phyloP scores from a whole-genome alignment of 1,140 invertebrate species.

The Cephus cinctus region DNA sequence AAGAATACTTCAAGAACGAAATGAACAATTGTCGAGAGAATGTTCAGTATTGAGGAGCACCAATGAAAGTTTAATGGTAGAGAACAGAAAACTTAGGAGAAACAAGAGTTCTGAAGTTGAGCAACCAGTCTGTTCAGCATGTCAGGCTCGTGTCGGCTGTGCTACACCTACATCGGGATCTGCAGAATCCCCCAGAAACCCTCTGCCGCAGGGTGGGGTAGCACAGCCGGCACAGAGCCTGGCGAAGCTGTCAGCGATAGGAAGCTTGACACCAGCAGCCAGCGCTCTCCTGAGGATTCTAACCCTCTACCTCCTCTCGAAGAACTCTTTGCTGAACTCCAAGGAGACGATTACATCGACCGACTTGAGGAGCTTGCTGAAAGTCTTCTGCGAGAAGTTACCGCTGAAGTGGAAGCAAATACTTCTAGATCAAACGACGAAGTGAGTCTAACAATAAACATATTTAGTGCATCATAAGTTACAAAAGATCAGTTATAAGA shows the following conservation, averaged over 20 bases:
- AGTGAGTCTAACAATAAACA: no score
- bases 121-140: slow-evolving; percentile 47
- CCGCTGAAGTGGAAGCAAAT: slow-evolving; percentile 69
- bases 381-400: slow-evolving; percentile 77
- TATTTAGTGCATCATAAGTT: no score
- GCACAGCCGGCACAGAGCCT: slow-evolving; percentile 60
- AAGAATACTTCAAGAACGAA: slow-evolving; percentile 63
- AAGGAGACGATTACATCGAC: slow-evolving; percentile 66
- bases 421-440: slow-evolving; percentile 60
- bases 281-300: slow-evolving; percentile 67
- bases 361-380: slow-evolving; percentile 76
- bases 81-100: slow-evolving; percentile 63
- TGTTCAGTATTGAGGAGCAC: slow-evolving; percentile 64
- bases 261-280: slow-evolving; percentile 44
- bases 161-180: slow-evolving; percentile 65
- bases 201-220: slow-evolving; percentile 80
- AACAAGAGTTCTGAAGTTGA: slow-evolving; percentile 40
- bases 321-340: slow-evolving; percentile 71
- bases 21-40: slow-evolving; percentile 64
- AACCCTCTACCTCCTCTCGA: slow-evolving; percentile 76
- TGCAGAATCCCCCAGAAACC: slow-evolving; percentile 69
- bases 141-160: slow-evolving; percentile 60
- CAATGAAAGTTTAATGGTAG: slow-evolving; percentile 65
- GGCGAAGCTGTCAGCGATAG: slow-evolving; percentile 42
- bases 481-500: no score